A percentile compares a stretch with the other conserved stretches of the same genome.
Conservation (phyloP, 2,888 invertebrate species). For the Drosophila antonietae region DNA sequence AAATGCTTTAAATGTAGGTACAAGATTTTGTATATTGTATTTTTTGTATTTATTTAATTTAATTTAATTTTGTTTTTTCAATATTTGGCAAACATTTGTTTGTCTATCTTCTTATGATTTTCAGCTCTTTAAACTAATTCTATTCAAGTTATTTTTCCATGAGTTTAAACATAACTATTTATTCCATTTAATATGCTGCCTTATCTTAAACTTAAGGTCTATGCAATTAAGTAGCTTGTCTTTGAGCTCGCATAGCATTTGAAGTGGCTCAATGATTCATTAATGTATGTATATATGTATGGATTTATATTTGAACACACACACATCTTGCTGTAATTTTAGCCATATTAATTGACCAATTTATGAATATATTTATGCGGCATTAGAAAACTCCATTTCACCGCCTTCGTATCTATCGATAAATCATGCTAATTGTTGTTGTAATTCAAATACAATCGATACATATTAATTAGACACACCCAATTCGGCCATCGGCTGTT, state of each 20-base stretch:
- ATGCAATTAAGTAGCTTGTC: not conserved
- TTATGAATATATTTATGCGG: constrained; percentile 57
- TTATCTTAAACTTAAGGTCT: not conserved
- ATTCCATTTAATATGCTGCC: too few relatives aligned
- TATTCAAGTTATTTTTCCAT: too few relatives aligned
- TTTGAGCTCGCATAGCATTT: not conserved
- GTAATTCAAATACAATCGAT: constrained; percentile 76
- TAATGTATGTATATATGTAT: not conserved
- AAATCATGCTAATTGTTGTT: constrained; percentile 75
- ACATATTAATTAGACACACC: constrained; percentile 78
- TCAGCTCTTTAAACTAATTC: too few relatives aligned
- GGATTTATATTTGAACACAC: not conserved
- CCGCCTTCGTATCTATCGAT: constrained; percentile 65
- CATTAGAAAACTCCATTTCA: constrained; percentile 55
- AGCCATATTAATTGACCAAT: constrained; percentile 66
- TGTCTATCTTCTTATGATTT: too few relatives aligned
- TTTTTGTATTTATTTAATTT: not conserved
- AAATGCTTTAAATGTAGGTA: too few relatives aligned
- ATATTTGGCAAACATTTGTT: too few relatives aligned
- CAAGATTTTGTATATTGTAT: too few relatives aligned
- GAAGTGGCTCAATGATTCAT: constrained; percentile 23
- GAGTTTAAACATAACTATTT: too few relatives aligned
- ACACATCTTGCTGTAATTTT: constrained; percentile 43
- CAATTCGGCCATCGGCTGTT: constrained; percentile 44
- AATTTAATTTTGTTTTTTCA: too few relatives aligned